Conservation (phyloP, 2,113 vertebrate species). For the Sinocyclocheilus anshuiensis region DNA sequence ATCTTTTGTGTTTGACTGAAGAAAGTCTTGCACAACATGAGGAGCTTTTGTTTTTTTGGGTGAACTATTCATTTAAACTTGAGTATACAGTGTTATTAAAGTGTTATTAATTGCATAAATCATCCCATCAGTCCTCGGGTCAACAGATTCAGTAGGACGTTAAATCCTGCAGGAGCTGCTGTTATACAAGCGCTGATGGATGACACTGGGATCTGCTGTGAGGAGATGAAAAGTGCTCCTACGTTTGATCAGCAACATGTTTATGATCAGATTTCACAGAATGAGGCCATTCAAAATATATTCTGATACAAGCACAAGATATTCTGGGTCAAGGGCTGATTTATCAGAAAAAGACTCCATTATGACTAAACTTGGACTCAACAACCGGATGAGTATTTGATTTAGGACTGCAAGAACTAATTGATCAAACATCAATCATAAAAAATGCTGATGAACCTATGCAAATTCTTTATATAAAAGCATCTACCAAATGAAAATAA, state of each 20-base stretch:
- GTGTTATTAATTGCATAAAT: not conserved
- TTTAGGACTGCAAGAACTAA: no score
- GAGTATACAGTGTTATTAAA: not conserved
- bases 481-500: not conserved
- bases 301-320: not conserved
- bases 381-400: no score
- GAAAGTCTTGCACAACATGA: no score
- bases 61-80: not conserved
- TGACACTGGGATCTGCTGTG: not conserved
- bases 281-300: not conserved
- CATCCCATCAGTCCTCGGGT: not conserved
- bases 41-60: no score
- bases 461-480: no score
- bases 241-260: not conserved
- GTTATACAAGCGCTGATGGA: not conserved
- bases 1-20: no score
- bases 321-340: constrained; percentile 10
- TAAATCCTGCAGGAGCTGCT: not conserved
- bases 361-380: not conserved
- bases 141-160: not conserved
- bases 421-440: no score
- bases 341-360: not conserved
- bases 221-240: not conserved
- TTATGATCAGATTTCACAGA: not conserved
- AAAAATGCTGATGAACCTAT: no score